These are phyloP conservation scores for Albula goreensis DNA, from an alignment of 2,113 vertebrate genomes.

Conservation along the genomic window DNA sequence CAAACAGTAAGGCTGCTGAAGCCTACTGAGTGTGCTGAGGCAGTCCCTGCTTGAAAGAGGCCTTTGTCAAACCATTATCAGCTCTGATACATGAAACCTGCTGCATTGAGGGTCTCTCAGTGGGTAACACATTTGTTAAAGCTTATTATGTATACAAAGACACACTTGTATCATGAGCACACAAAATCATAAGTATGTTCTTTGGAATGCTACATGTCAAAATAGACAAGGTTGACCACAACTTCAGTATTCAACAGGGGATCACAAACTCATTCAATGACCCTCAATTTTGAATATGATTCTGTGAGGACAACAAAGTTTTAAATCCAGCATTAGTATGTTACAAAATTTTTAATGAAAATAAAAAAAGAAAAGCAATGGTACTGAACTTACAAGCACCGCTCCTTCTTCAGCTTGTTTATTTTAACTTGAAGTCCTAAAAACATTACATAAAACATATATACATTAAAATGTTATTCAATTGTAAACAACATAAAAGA, in stretches of 20 bases:
- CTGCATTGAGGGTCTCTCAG: conserved; percentile 52
- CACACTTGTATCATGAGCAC: conserved; percentile 48
- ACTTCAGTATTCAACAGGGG: conserved; percentile 17
- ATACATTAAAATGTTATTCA: conserved; percentile 34
- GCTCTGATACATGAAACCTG: conserved; percentile 64
- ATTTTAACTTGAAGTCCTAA: conserved; percentile 89
- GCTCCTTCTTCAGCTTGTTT: conserved; percentile 88
- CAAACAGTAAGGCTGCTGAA: conserved; percentile 43
- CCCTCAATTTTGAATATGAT: neutral
- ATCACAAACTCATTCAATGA: neutral
- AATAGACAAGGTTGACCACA: conserved; percentile 25
- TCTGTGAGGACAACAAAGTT: neutral
- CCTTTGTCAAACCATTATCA: conserved; percentile 58
- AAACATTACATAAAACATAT: conserved; percentile 30
- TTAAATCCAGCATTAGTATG: neutral
- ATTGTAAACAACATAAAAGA: neutral
- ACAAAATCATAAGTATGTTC: conserved; percentile 51
- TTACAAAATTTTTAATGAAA: neutral
- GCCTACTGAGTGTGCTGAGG: conserved; percentile 47
- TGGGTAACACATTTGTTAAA: conserved; percentile 53
- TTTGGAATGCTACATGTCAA: conserved; percentile 42
- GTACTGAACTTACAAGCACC: conserved; percentile 82
- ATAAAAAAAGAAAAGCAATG: neutral
- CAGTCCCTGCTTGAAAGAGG: conserved; percentile 55
- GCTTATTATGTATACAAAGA: conserved; percentile 44